A percentile compares a stretch with the other conserved stretches of the same genome.
Evolutionary conservation across 2,888 invertebrate species (phyloP).

Genomic region (Dasysyrphus albostriatus): DNA sequence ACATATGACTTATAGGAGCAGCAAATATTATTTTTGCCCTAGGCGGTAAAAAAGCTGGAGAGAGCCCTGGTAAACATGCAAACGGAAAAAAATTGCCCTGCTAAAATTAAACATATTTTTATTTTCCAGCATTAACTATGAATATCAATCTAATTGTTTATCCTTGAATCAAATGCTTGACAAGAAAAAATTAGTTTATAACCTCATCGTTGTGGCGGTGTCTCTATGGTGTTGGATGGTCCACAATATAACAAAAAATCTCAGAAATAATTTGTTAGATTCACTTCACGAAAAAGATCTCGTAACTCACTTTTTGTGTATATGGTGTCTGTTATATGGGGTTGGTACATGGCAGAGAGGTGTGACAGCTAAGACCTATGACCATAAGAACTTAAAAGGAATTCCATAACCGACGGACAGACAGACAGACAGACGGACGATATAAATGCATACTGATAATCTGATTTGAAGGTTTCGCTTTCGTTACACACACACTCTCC

Average conservation of each 20-base stretch:
- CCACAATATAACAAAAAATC: slow-evolving; percentile 56
- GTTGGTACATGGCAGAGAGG: slow-evolving; percentile 41
- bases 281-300: slow-evolving; percentile 63
- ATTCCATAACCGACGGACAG: slow-evolving; percentile 61
- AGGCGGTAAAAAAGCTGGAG: no score
- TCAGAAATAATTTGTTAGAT: slow-evolving; percentile 69
- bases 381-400: slow-evolving; percentile 49
- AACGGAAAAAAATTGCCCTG: neutral
- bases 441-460: slow-evolving; percentile 59
- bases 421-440: neutral
- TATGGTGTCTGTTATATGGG: neutral
- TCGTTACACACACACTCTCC: slow-evolving; percentile 40
- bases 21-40: no score
- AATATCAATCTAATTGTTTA: slow-evolving; percentile 59
- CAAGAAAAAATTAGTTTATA: slow-evolving; percentile 69
- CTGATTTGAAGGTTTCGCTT: slow-evolving; percentile 71
- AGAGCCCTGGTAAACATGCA: neutral
- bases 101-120: neutral
- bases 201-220: slow-evolving; percentile 20
- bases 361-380: slow-evolving; percentile 63
- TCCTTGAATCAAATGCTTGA: slow-evolving; percentile 56
- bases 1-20: no score
- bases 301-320: slow-evolving; percentile 64
- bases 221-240: slow-evolving; percentile 15
- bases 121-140: slow-evolving; percentile 8